A percentile compares a stretch with the other conserved stretches of the same genome.
phyloP scores from a whole-genome alignment of 1,140 invertebrate genomes.

The Zaprionus kolodkinae region DNA sequence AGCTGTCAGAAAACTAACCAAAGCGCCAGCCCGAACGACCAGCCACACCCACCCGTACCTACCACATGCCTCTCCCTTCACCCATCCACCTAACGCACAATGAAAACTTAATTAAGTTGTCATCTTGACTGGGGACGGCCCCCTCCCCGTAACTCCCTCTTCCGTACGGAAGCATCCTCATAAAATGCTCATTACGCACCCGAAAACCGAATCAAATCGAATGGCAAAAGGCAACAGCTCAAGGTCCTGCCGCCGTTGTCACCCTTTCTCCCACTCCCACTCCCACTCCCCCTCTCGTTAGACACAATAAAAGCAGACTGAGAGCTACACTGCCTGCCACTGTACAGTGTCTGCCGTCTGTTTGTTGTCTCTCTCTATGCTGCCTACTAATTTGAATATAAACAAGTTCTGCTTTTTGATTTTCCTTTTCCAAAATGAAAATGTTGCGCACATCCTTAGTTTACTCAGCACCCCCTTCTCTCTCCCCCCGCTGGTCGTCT shows the following conservation, averaged over 20 bases:
- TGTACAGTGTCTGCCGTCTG: constrained; percentile 5
- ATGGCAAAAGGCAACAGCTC: constrained; percentile 60
- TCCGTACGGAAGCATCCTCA: constrained; percentile 59
- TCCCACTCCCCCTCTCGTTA: constrained; percentile 24
- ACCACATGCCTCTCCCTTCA: not conserved
- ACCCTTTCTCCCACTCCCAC: constrained; percentile 47
- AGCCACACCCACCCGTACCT: not conserved
- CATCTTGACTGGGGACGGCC: constrained; percentile 35
- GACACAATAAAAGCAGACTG: constrained; percentile 39
- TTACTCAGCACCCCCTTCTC: not conserved
- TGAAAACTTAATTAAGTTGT: constrained; percentile 82
- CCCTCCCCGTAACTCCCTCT: not conserved
- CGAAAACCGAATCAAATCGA: constrained; percentile 58
- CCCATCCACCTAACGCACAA: constrained; percentile 40
- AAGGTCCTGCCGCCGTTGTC: constrained; percentile 60
- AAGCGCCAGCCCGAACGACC: not conserved
- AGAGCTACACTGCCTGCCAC: not conserved
- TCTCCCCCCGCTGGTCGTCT: not conserved
- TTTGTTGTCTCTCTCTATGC: constrained; percentile 44
- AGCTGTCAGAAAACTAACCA: constrained; percentile 19
- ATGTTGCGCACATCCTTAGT: constrained; percentile 68
- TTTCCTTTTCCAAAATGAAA: constrained; percentile 63
- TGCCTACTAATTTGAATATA: constrained; percentile 81
- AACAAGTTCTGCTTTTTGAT: constrained; percentile 72
- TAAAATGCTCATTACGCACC: constrained; percentile 72